Evolutionary conservation across 2,113 vertebrate genomes (phyloP), one percentile per base, ranked within the genome.

Genomic region (Coryphaenoides rupestris): DNA sequence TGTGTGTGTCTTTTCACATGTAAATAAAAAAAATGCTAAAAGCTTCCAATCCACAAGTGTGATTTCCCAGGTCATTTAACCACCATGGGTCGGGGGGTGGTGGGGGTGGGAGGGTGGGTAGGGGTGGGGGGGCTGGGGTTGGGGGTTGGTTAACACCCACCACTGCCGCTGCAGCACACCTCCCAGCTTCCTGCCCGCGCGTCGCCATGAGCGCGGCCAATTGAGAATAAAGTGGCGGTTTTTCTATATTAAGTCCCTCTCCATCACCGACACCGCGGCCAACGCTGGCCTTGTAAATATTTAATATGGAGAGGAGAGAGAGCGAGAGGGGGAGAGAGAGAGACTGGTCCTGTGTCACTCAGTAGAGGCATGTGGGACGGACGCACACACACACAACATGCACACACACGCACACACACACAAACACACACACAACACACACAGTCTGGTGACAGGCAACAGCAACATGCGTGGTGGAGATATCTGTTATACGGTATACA

Each of bases 191-290:
- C 63, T 74, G 26, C n/a, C 54, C 77, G 63, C 76, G 82, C 78
- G 76, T 87, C 75, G 78, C 84, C 73, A 79, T 89, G 86, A 87
- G 86, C 82, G 70, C 80, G 79, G 75, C 81, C 82, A 86, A 88
- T 81, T 83, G 83, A 79, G 84, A 93, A 90, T 89, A 80, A 86
- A 87, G 78, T 84, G 91, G 87, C 83, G 86, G 89, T 91, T 84
- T 88, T 88, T 91, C 93, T 96, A 92, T 94, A 94, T 94, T 93
- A 95, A 93, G 89, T 74, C 69, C 86, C 90, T 84, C 88, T 84
- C 92, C 92, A 95, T 86, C 90, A 93, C 85, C 73, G 90, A 94
- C 91, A 94, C 89, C 88, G 92, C 87, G 85, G 87, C 92, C 90
- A 91, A 90, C 91, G 84, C 88, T 87, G 86, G 88, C 77, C 88